Percentiles rank a stretch among this genome's conserved stretches.
Evolutionary conservation across 1,140 invertebrate genomes (phyloP).

Genomic region (Eufriesea mexicana): DNA sequence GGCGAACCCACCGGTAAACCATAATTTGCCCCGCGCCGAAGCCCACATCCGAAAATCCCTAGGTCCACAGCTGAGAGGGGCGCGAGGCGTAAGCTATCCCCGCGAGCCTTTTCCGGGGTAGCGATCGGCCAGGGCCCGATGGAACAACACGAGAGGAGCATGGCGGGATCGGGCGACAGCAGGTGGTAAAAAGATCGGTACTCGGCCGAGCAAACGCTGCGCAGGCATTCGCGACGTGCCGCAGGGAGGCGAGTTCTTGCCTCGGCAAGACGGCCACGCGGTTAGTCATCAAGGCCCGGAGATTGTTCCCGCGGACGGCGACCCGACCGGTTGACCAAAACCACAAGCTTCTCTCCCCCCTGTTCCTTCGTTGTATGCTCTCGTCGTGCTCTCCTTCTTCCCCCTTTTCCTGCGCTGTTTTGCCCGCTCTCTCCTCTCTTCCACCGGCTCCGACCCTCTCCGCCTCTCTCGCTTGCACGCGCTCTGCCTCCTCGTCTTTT

Average conservation of each 20-base stretch:
- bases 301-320: conserved; percentile 70
- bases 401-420: conserved; percentile 30
- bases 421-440: background rate
- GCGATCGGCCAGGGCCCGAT: conserved; percentile 24
- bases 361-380: conserved; percentile 1
- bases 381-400: conserved; percentile 33
- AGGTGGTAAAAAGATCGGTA: conserved; percentile 76
- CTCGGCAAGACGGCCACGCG: conserved; percentile 73
- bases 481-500: too few relatives aligned
- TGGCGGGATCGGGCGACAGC: conserved; percentile 68
- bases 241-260: conserved; percentile 76
- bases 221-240: conserved; percentile 75
- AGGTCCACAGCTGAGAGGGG: too few relatives aligned
- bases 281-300: conserved; percentile 77
- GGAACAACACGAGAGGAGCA: conserved; percentile 51
- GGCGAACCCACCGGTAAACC: too few relatives aligned
- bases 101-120: conserved; percentile 40
- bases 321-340: conserved; percentile 76
- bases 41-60: background rate
- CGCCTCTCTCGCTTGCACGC: background rate
- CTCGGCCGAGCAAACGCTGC: conserved; percentile 69
- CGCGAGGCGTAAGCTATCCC: background rate
- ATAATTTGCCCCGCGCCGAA: background rate
- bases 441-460: background rate
- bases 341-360: conserved; percentile 66